These are phyloP conservation scores for Polylopha cassiicola DNA, from an alignment of 2,888 invertebrate genomes.

Conservation along the genomic window DNA sequence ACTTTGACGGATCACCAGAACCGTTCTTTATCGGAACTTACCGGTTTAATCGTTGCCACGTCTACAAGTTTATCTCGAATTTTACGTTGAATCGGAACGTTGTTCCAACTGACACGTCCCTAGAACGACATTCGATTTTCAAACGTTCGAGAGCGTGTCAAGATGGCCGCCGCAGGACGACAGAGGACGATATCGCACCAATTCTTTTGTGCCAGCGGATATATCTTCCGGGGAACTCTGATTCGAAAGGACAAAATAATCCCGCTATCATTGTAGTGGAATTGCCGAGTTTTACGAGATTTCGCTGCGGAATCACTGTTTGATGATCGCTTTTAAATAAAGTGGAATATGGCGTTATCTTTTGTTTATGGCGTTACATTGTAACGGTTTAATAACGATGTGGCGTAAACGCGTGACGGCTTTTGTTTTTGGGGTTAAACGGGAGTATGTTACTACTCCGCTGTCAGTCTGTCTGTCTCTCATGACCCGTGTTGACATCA, in stretches of 20 bases:
- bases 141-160: constrained; percentile 59
- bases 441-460: too few relatives aligned
- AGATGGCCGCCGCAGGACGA: constrained; percentile 57
- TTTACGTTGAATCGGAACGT: constrained; percentile 27
- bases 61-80: constrained; percentile 13
- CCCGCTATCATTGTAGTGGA: constrained; percentile 54
- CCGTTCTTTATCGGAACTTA: constrained; percentile 9
- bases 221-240: constrained; percentile 53
- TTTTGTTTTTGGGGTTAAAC: too few relatives aligned
- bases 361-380: too few relatives aligned
- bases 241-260: constrained; percentile 65
- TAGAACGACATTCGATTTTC: constrained; percentile 57
- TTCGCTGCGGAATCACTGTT: constrained; percentile 9
- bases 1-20: constrained; percentile 17
- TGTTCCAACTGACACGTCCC: constrained; percentile 50
- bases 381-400: too few relatives aligned
- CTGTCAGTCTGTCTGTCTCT: too few relatives aligned
- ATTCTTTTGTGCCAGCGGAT: constrained; percentile 69
- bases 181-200: constrained; percentile 62
- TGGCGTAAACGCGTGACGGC: too few relatives aligned
- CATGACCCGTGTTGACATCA: too few relatives aligned
- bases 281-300: constrained; percentile 29
- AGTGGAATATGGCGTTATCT: too few relatives aligned
- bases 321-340: too few relatives aligned
- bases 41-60: constrained; percentile 9